A percentile compares a stretch with the other conserved stretches of the same genome.
phyloP scores from a whole-genome alignment of 37 sponge, comb jelly and placozoan species.

The Aplysina aerophoba region DNA sequence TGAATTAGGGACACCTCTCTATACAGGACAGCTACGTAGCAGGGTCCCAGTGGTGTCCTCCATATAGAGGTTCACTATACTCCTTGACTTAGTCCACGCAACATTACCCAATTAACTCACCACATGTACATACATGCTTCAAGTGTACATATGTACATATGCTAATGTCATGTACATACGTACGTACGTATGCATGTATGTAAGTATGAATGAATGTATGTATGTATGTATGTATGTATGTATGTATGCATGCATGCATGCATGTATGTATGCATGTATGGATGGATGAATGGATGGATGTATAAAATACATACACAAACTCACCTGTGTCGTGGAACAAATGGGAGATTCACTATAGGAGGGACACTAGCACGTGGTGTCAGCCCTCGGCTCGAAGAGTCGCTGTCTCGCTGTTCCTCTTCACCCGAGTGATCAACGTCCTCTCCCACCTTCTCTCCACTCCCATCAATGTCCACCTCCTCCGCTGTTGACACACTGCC shows the following conservation, averaged over 20 bases:
- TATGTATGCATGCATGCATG: neutral
- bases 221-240: neutral
- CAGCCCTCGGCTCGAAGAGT: slow-evolving; percentile 20
- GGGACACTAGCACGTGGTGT: slow-evolving; percentile 38
- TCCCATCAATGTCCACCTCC: slow-evolving; percentile 26
- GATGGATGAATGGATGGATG: neutral
- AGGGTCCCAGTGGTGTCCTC: too few species aligned
- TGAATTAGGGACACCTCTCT: too few species aligned
- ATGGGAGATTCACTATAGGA: slow-evolving; percentile 84
- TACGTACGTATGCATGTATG: neutral
- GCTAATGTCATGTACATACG: too few species aligned
- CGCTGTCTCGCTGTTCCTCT: slow-evolving; percentile 11
- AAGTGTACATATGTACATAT: too few species aligned
- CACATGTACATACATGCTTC: neutral
- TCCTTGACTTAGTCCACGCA: too few species aligned
- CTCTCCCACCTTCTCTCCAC: slow-evolving; percentile 12
- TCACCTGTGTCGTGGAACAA: slow-evolving; percentile 83
- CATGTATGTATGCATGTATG: neutral
- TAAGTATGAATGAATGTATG: neutral
- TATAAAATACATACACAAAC: neutral
- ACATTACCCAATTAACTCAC: neutral
- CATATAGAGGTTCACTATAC: too few species aligned
- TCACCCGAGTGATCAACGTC: slow-evolving; percentile 29
- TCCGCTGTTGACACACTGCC: slow-evolving; percentile 22
- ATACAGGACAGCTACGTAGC: too few species aligned